phyloP scores from a whole-genome alignment of 2,888 invertebrate genomes.

The Gryllus longicercus region DNA sequence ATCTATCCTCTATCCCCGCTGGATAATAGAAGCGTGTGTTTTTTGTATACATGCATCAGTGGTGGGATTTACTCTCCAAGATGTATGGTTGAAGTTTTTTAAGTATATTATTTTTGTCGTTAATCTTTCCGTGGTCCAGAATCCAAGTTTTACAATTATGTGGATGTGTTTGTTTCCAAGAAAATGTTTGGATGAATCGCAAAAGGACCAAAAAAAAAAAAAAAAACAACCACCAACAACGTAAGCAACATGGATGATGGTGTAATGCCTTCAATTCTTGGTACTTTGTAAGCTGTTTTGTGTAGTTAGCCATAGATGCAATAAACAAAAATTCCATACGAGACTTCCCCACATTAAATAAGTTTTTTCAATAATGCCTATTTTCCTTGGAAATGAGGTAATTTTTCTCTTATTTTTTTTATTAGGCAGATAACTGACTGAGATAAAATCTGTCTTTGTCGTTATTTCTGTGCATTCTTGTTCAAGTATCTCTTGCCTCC shows the following conservation, averaged over 20 bases:
- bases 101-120: constrained; percentile 17
- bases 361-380: neutral
- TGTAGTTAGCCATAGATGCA: constrained; percentile 37
- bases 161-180: constrained; percentile 28
- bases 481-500: too few species aligned
- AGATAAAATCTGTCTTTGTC: too few species aligned
- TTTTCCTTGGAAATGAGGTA: neutral
- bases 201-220: neutral
- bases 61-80: neutral
- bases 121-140: constrained; percentile 7
- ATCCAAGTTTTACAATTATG: constrained; percentile 12
- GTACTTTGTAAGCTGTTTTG: constrained; percentile 38
- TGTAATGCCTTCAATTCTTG: constrained; percentile 35
- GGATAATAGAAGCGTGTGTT: constrained; percentile 10
- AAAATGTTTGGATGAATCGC: constrained; percentile 27
- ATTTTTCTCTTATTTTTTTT: neutral
- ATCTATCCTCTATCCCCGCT: constrained; percentile 4
- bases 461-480: too few species aligned
- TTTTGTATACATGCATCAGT: constrained; percentile 7
- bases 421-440: too few species aligned
- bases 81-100: constrained; percentile 11
- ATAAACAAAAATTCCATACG: constrained; percentile 30
- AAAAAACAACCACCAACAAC: constrained; percentile 21
- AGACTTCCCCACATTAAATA: constrained; percentile 3
- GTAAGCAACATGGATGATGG: constrained; percentile 30